phyloP scores from a whole-genome alignment of 2,888 invertebrate species.

The Digitonthophagus gazella region DNA sequence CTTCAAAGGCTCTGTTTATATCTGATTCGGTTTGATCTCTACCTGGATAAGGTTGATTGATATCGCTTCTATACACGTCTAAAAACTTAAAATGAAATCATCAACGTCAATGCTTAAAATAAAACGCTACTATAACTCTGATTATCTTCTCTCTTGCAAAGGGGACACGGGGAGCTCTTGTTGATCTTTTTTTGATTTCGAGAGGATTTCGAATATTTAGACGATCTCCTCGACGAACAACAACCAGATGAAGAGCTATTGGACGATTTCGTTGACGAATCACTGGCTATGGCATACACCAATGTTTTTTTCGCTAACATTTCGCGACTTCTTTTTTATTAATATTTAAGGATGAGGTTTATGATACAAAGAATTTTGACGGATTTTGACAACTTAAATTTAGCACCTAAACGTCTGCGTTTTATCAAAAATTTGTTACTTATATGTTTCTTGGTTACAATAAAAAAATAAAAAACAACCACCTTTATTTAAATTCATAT shows the following conservation, averaged over 20 bases:
- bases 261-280: not conserved
- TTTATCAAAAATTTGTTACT: too few species aligned
- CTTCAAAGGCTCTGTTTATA: not conserved
- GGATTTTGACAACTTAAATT: not conserved
- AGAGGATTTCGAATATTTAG: not conserved
- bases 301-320: conserved; percentile 10
- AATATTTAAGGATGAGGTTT: not conserved
- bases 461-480: not conserved
- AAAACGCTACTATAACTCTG: not conserved
- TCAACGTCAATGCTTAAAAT: not conserved
- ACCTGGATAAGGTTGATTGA: too few species aligned
- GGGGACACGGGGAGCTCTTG: not conserved
- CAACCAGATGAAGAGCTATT: not conserved
- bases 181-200: not conserved
- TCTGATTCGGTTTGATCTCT: too few species aligned
- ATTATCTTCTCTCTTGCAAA: too few species aligned
- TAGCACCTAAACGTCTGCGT: too few species aligned
- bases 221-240: conserved; percentile 3
- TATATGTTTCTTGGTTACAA: not conserved
- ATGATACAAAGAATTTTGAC: not conserved
- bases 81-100: not conserved
- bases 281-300: conserved; percentile 7
- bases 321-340: not conserved
- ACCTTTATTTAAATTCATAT: too few species aligned
- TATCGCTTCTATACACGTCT: too few species aligned